phyloP scores from a whole-genome alignment of 1,140 invertebrate species.

The Chironomus tepperi region DNA sequence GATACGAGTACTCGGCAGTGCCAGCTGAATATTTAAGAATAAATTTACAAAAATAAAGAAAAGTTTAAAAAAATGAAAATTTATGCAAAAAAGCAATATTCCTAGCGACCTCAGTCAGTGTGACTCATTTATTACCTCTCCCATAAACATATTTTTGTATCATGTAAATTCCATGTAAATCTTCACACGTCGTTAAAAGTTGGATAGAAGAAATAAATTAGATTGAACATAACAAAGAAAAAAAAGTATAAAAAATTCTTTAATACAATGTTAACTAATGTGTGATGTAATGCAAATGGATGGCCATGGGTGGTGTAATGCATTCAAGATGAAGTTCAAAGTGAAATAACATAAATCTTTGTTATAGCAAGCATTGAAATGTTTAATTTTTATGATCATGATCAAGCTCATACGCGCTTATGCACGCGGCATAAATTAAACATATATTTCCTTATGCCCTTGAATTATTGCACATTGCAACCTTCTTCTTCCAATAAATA shows the following conservation, averaged over 20 bases:
- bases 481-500: background rate
- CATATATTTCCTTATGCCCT: background rate
- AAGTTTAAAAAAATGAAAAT: conserved; percentile 4
- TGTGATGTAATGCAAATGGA: background rate
- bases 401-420: background rate
- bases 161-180: conserved; percentile 26
- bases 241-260: too few relatives aligned
- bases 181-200: background rate
- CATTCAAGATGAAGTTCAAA: background rate
- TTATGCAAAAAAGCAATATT: background rate
- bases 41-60: background rate
- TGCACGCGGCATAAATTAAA: background rate
- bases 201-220: too few relatives aligned
- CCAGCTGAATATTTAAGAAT: background rate
- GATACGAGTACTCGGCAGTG: background rate
- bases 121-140: background rate
- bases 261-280: background rate
- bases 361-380: background rate
- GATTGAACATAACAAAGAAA: too few relatives aligned
- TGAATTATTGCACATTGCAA: background rate
- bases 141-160: conserved; percentile 16
- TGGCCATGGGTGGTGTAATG: background rate
- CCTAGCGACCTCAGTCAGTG: background rate
- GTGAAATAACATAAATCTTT: background rate
- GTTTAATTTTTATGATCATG: too few relatives aligned